Evolutionary conservation across 2,888 invertebrate species (phyloP), one percentile per base, ranked within the genome.

Genomic region (Myathropa florea): DNA sequence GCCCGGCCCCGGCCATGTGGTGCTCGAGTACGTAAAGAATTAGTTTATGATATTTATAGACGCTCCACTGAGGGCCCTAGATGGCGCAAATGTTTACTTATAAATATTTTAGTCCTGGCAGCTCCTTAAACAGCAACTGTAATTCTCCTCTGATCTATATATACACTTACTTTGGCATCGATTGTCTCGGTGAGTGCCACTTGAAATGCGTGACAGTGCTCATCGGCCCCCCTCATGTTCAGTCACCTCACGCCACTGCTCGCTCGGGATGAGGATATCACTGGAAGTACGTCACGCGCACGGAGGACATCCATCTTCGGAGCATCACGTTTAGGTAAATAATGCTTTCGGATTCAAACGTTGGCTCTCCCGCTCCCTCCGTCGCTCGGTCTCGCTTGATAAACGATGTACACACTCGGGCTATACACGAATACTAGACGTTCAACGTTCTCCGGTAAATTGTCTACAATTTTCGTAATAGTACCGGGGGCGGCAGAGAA

Each of bases 41-140:
- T 77, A 72, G 72, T 78, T 77, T 55, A 72, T 78, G 72, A 63
- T 83, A 72, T 68, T 83, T 77, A 76, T 76, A 76, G 65, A 46
- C 59, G 39, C 76, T 53, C 24, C 14, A 23, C 12, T 14, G 23
- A 24, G 23, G 24, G 23, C 53, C 21, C 57, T 21, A n/a, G n/a
- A 24, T 2, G 46, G 53, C 24, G 46, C 53, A 64, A 73, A 73
- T 72, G 46, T 72, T 72, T 46, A 30, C 72, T 23, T 61, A 72
- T 30, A 53, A 67, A 67, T 67, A 55, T 67, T 67, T 67, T 23
- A 72, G 72, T 61, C 46, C 46, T 60, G 46, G 57, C 24, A 24
- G 23, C 24, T 26, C 57, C 24, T 57, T 23, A 57, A 57, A 57
- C 23, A 57, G 57, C 23, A 23, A 7, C 46, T 7, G 46, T 46